Percentiles rank a stretch among this genome's conserved stretches.
Evolutionary conservation across 2,113 vertebrate genomes (phyloP).

Genomic region (Mesoclemmys tuberculata): DNA sequence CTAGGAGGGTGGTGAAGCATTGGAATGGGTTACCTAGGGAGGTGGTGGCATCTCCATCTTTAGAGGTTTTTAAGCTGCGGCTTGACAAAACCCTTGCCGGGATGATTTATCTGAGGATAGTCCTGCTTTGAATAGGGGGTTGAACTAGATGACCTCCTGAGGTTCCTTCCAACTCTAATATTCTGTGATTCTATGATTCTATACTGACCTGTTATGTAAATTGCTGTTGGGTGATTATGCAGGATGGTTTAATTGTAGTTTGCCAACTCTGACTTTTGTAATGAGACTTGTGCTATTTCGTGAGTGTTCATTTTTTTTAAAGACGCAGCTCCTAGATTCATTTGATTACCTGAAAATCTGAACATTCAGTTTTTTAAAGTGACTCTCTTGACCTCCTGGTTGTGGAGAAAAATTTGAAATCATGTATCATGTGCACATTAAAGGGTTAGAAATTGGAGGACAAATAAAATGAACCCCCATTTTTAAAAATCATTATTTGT

Average conservation of each 20-base stretch:
- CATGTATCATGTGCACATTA: not conserved
- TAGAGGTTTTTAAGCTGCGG: too few relatives aligned
- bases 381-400: not conserved
- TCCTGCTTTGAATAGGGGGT: too few relatives aligned
- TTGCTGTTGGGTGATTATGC: not conserved
- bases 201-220: not conserved
- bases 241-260: not conserved
- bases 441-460: accelerated
- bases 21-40: too few relatives aligned
- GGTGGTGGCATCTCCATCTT: too few relatives aligned
- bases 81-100: too few relatives aligned
- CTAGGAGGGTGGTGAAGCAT: too few relatives aligned
- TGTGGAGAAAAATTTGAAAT: not conserved
- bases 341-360: not conserved
- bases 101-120: too few relatives aligned
- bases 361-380: not conserved
- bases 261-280: not conserved
- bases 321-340: not conserved
- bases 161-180: too few relatives aligned
- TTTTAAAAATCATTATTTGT: not conserved
- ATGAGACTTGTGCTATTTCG: not conserved
- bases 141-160: too few relatives aligned
- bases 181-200: too few relatives aligned
- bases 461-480: not conserved
- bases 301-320: not conserved